These are phyloP conservation scores for Porites evermanni DNA, from an alignment of 92 coral and sea anemone genomes.

Conservation along the genomic window DNA sequence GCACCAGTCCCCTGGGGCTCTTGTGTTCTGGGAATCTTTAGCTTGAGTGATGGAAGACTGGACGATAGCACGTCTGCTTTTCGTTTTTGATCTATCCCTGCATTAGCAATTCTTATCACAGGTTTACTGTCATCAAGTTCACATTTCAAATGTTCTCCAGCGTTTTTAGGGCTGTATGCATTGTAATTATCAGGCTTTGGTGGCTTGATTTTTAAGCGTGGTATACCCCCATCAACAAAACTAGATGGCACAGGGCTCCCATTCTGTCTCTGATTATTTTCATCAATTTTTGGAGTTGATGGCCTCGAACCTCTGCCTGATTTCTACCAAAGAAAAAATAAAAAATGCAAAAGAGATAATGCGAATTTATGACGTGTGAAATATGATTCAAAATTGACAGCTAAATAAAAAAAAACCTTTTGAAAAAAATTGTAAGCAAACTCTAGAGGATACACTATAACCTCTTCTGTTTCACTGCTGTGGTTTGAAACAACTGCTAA, in stretches of 20 bases:
- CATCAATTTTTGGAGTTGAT: slow-evolving; percentile 81
- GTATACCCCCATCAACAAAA: slow-evolving; percentile 69
- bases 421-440: too few relatives aligned
- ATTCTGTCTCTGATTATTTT: slow-evolving; percentile 29
- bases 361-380: too few relatives aligned
- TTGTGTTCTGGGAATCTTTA: slow-evolving; percentile 79
- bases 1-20: slow-evolving; percentile 18
- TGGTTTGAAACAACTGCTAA: too few relatives aligned
- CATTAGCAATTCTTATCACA: slow-evolving; percentile 74
- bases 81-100: slow-evolving; percentile 20
- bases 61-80: slow-evolving; percentile 67
- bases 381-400: too few relatives aligned
- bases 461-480: too few relatives aligned
- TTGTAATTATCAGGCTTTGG: slow-evolving; percentile 61
- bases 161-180: not conserved
- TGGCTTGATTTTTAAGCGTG: slow-evolving; percentile 90
- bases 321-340: slow-evolving; percentile 55
- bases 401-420: too few relatives aligned
- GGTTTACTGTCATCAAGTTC: slow-evolving; percentile 79
- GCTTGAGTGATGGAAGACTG: slow-evolving; percentile 80
- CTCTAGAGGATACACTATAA: too few relatives aligned
- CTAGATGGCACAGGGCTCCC: slow-evolving; percentile 53
- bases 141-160: slow-evolving; percentile 46
- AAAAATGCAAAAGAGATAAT: too few relatives aligned
- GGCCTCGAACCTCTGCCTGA: slow-evolving; percentile 67